Evolutionary conservation across 2,797 vertebrate species (phyloP), one percentile per base, ranked within the genome.

Genomic region (Hippopotamyrus pictus): DNA sequence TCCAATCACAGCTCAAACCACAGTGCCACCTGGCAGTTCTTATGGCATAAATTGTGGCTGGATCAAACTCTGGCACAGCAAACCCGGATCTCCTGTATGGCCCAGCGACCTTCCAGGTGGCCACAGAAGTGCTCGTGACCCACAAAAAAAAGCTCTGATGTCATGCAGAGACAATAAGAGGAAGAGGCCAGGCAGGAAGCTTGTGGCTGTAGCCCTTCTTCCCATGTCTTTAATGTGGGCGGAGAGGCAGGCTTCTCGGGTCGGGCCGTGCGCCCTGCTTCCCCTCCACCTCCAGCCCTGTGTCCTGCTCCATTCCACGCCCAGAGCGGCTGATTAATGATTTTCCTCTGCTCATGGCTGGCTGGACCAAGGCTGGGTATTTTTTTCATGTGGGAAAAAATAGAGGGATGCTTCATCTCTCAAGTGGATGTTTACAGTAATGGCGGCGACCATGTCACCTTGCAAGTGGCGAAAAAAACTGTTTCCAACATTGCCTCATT

Each of bases 151-250:
- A n/a, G 19, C 41, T 25, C 53, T 89, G 88, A 89, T 53, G 88
- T 89, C 88, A 89, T 51, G 57, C 82, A 86, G 48, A 51, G 88
- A 89, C 88, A 89, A 89, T 86, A 29, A 53, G 82, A 86, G 88
- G 88, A 89, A 89, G 46, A 22, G 59, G 57, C 59, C 59, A 22
- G 82, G 19, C 82, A 89, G 79, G 88, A 89, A 89, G 88, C 17
- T 22, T 33, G 3, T 59, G 22, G 25, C 59, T 59, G 25, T 44
- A 69, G 41, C 37, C 57, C 29, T 22, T 85, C 54, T 48, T 65
- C 54, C 88, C 5, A 12, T 53, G 82, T 44, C 41, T 86, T 86
- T 86, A 50, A 86, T 53, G 88, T 29, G n/a, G n/a, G 76, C 22
- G 76, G 22, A 7, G 82, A 44, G 8, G 25, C 82, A 46, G 54